Conservation (phyloP, 2,113 vertebrate genomes). For the Peromyscus polionotus region DNA sequence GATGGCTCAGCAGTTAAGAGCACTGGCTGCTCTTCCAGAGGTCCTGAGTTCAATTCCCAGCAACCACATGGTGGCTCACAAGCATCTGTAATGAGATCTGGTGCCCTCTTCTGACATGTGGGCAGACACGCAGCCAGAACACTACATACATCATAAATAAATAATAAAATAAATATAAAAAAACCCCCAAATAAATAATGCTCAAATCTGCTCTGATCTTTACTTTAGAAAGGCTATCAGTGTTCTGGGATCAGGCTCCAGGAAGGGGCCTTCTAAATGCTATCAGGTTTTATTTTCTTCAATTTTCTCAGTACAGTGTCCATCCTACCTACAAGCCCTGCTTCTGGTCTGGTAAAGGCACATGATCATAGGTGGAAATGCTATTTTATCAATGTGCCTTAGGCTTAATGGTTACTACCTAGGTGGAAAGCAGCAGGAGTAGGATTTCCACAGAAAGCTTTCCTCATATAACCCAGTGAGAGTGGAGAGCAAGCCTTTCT, state of each 20-base stretch:
- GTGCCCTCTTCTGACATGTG: too few relatives aligned
- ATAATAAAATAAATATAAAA: too few relatives aligned
- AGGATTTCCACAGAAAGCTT: neutral
- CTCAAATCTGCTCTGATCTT: neutral
- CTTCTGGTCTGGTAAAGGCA: neutral
- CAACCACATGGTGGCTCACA: too few relatives aligned
- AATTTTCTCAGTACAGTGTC: neutral
- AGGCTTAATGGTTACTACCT: neutral
- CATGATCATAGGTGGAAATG: neutral
- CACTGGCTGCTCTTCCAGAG: too few relatives aligned
- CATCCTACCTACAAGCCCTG: too few relatives aligned
- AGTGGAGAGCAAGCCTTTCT: neutral
- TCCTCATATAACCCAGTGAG: neutral
- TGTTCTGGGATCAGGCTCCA: rapidly evolving
- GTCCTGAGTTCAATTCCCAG: too few relatives aligned
- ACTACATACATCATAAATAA: too few relatives aligned
- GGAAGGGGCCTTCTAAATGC: rapidly evolving
- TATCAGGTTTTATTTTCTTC: neutral
- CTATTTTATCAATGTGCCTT: neutral
- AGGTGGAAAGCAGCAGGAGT: neutral
- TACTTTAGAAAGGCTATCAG: neutral
- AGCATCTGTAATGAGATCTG: too few relatives aligned
- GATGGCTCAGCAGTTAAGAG: too few relatives aligned
- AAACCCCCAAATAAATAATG: neutral
- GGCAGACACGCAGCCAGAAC: too few relatives aligned